phyloP scores from a whole-genome alignment of 2,113 vertebrate species.

The Myanophis thanlyinensis region DNA sequence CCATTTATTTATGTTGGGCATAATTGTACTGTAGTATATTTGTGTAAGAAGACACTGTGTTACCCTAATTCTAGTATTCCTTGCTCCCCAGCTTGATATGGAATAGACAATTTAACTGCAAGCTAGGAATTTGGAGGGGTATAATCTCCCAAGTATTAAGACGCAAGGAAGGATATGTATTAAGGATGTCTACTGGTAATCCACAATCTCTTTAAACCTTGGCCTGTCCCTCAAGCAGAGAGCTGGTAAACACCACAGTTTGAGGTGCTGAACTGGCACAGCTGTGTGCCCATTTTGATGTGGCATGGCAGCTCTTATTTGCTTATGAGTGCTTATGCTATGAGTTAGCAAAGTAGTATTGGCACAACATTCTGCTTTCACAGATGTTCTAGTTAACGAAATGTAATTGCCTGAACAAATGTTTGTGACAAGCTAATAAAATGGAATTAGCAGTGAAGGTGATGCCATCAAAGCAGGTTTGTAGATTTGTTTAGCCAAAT shows the following conservation, averaged over 20 bases:
- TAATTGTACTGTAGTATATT: background rate
- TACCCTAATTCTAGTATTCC: background rate
- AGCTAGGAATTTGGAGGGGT: background rate
- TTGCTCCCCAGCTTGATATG: background rate
- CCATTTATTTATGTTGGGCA: background rate
- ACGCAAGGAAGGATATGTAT: background rate
- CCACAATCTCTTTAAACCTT: background rate
- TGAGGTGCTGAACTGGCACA: background rate
- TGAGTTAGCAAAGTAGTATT: background rate
- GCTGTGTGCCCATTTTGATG: background rate
- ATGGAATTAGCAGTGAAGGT: constrained; percentile 41
- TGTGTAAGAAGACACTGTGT: background rate
- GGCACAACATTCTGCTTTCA: constrained; percentile 39
- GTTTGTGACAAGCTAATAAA: constrained; percentile 54
- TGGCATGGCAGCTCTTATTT: background rate
- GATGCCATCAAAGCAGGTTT: constrained; percentile 26
- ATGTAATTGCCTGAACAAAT: constrained; percentile 53
- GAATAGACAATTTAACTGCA: background rate
- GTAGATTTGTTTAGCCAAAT: constrained; percentile 25
- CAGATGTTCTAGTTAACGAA: constrained; percentile 55
- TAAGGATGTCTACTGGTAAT: background rate
- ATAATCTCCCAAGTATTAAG: background rate
- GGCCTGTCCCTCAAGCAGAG: background rate
- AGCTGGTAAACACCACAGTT: background rate
- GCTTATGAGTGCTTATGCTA: background rate